phyloP scores from a whole-genome alignment of 2,888 invertebrate species.

The Diabrotica balteata region DNA sequence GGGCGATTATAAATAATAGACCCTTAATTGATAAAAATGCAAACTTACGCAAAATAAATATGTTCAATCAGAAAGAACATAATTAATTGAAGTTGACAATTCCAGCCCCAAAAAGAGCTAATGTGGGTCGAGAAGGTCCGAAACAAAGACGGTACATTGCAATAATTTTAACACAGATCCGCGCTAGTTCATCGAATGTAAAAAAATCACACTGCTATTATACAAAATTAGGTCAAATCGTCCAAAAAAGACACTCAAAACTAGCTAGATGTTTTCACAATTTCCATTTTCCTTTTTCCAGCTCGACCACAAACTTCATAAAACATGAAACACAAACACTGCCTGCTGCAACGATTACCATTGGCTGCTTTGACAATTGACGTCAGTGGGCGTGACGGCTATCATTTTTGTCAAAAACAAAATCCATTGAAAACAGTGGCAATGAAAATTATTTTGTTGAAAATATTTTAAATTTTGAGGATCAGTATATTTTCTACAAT shows the following conservation, averaged over 20 bases:
- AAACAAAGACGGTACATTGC: constrained; percentile 26
- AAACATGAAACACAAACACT: constrained; percentile 26
- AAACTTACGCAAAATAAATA: constrained; percentile 13
- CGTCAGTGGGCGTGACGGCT: constrained; percentile 25
- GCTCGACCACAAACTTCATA: constrained; percentile 18
- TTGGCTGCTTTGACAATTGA: constrained; percentile 15
- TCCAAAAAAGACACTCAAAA: neutral
- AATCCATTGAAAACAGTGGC: no score
- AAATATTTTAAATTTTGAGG: no score
- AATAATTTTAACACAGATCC: constrained; percentile 9
- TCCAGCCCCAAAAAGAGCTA: constrained; percentile 12
- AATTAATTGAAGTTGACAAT: constrained; percentile 12
- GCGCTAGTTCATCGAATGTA: neutral
- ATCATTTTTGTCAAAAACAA: constrained; percentile 6
- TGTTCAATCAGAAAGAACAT: constrained; percentile 1
- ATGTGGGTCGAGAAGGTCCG: constrained; percentile 18
- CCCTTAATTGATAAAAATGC: neutral
- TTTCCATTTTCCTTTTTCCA: constrained; percentile 16
- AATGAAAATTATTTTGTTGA: no score
- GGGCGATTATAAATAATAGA: no score
- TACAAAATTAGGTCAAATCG: neutral
- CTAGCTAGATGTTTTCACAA: constrained; percentile 8
- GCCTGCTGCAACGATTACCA: constrained; percentile 6
- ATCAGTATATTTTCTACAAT: no score
- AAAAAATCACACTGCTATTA: neutral